A percentile compares a stretch with the other conserved stretches of the same genome.
Evolutionary conservation across 2,797 vertebrate genomes (phyloP).

Genomic region (Coracias cyanogaster): DNA sequence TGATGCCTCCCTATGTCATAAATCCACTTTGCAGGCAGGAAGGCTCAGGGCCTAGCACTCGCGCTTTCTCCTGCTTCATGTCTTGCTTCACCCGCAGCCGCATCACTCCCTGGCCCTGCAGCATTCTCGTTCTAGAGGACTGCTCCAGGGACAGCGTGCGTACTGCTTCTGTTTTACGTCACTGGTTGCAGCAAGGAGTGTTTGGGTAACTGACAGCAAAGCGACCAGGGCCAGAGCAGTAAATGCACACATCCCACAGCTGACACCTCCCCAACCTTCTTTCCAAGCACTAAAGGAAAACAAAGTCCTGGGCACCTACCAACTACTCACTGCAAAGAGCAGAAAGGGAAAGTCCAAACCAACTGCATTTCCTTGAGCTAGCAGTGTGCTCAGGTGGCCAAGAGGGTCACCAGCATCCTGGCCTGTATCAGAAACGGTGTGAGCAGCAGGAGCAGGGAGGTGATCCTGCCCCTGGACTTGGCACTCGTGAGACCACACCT

Average conservation of each 20-base stretch:
- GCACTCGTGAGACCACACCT: no score
- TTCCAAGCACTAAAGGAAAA: background rate
- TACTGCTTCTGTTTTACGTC: background rate
- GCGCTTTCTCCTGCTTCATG: rapidly evolving
- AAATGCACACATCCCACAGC: background rate
- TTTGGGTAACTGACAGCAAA: background rate
- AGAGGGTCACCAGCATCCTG: no score
- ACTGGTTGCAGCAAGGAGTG: background rate
- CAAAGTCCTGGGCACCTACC: background rate
- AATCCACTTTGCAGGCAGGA: background rate
- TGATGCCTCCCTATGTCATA: background rate
- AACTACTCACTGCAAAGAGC: background rate
- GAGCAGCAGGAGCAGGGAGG: no score
- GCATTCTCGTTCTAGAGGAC: no score
- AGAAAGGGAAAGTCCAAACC: background rate
- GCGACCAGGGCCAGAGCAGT: background rate
- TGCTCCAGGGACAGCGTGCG: background rate
- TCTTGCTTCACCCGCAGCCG: background rate
- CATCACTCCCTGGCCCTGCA: no score
- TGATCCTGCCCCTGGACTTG: no score
- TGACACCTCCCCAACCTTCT: rapidly evolving
- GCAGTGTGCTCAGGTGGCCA: no score
- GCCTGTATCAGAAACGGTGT: no score
- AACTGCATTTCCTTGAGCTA: no score
- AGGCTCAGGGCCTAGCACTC: background rate